Evolutionary conservation across 2,113 vertebrate species (phyloP), one percentile per base, ranked within the genome.

Genomic region (Lepisosteus oculatus): DNA sequence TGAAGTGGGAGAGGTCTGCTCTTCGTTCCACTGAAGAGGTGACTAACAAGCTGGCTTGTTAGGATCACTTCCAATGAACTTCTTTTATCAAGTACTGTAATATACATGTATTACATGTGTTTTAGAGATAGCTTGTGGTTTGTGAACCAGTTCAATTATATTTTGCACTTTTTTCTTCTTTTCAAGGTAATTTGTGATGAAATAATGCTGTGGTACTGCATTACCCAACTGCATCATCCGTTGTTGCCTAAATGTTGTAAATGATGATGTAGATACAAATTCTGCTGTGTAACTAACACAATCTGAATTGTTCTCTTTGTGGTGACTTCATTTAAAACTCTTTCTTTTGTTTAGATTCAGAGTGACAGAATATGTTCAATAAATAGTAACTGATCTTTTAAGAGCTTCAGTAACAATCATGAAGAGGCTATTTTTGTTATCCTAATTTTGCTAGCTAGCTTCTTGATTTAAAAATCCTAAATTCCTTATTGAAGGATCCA

Each of bases 11-110:
- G n/a, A 59, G 55, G 3, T 13, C 47, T 13, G 54, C 57, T 57
- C 41, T 2, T n/a, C 62, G 74, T 69, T 72, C 61, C 68, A 57
- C 77, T 72, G 74, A 70, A 75, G 79, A 61, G 59, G 77, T 77
- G 72, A 70, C 74, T 61, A 81, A 86, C 81, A 81, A 86, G 86
- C 84, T 71, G 82, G 85, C 83, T 86, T 82, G 81, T 85, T 81
- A 74, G 71, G 66, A 77, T 81, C 57, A 47, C 72, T 74, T 79
- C 74, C 72, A 73, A 71, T 65, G 76, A 72, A 78, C 76, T 66
- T 69, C 73, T 43, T 67, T 71, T 13, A 78, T 71, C 55, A 71
- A 71, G 83, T 84, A 80, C 84, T 85, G 83, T 84, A 76, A 67
- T 6, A 43, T 29, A 61, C 44, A 7, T 29, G 9, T 64, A 57